These are phyloP conservation scores for Platyura marginata DNA, from an alignment of 1,140 invertebrate species.

Conservation along the genomic window DNA sequence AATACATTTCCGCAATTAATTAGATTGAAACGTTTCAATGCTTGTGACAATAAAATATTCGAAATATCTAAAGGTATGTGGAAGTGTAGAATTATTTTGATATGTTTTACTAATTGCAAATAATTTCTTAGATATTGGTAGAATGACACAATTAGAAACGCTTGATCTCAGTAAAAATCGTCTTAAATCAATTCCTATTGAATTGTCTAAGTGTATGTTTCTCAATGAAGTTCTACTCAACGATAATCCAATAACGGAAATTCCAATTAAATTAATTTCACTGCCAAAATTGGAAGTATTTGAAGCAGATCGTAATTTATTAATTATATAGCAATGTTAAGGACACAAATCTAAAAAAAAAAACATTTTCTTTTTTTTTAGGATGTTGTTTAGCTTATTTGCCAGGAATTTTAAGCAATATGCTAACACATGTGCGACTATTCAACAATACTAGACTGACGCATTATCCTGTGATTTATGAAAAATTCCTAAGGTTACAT, in stretches of 20 bases:
- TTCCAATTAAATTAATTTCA: constrained; percentile 19
- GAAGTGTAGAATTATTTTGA: background rate
- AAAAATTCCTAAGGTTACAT: constrained; percentile 18
- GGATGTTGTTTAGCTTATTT: constrained; percentile 18
- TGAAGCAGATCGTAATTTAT: constrained; percentile 17
- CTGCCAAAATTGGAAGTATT: constrained; percentile 17
- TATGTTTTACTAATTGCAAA: too few relatives aligned
- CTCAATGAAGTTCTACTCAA: constrained; percentile 20
- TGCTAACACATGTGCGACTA: constrained; percentile 19
- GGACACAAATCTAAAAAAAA: background rate
- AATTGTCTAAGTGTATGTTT: constrained; percentile 16
- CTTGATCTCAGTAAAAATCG: constrained; percentile 19
- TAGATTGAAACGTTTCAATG: constrained; percentile 15
- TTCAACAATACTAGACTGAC: constrained; percentile 21
- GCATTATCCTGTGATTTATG: constrained; percentile 20
- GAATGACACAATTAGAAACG: constrained; percentile 11
- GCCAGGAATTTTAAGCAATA: constrained; percentile 20
- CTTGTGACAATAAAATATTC: constrained; percentile 16
- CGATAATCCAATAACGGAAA: constrained; percentile 17
- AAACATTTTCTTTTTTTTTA: constrained; percentile 4
- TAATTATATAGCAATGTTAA: background rate
- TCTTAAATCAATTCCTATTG: constrained; percentile 14
- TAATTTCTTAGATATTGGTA: constrained; percentile 6
- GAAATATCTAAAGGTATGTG: constrained; percentile 15
- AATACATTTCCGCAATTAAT: constrained; percentile 13